Evolutionary conservation across 2,888 invertebrate genomes (phyloP), one percentile per base, ranked within the genome.

Genomic region (Zygaena filipendulae): DNA sequence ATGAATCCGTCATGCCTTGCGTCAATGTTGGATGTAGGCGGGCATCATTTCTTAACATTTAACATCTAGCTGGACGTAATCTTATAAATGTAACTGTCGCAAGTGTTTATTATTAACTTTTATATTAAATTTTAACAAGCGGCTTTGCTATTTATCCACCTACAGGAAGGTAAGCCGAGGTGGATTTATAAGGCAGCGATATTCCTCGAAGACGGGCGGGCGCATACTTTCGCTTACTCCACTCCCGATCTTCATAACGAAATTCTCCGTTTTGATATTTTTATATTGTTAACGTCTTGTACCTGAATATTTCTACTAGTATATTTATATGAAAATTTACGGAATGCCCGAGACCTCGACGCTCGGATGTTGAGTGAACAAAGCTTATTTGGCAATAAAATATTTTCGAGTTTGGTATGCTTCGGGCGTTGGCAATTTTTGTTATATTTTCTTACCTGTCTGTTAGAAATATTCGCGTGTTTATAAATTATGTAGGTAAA

Each of bases 241-340:
- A 53, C 58, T 58, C 55, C 55, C 60, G 68, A 72, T 70, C 77
- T 80, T 80, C 79, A 81, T 80, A 80, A 72, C 72, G 67, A 75
- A 80, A 77, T 81, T 80, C 80, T 70, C 70, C 72, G 66, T 79
- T 79, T 79, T 80, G 75, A 80, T 81, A 79, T 79, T 79, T 75
- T 79, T 79, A 74, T 79, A 75, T 70, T 70, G 62, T 77, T 64
- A 77, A 72, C 69, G 64, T 71, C 69, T 66, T 63, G 64, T 80
- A 81, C 81, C 81, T 81, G 81, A 80, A 81, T 80, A 80, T 79
- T 80, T 80, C 64, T 70, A 64, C 64, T 74, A 68, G 74, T 80
- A 16, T 16, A 16, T 6, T 4, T 16, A 80, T 81, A 81, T 81
- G 81, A 81, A 80, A 79, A 81, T 81, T 68, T 72, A 67, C 57